A percentile compares a stretch with the other conserved stretches of the same genome.
Conservation (phyloP, 1,140 invertebrate species). For the Ceratoteleas bidentatus region DNA sequence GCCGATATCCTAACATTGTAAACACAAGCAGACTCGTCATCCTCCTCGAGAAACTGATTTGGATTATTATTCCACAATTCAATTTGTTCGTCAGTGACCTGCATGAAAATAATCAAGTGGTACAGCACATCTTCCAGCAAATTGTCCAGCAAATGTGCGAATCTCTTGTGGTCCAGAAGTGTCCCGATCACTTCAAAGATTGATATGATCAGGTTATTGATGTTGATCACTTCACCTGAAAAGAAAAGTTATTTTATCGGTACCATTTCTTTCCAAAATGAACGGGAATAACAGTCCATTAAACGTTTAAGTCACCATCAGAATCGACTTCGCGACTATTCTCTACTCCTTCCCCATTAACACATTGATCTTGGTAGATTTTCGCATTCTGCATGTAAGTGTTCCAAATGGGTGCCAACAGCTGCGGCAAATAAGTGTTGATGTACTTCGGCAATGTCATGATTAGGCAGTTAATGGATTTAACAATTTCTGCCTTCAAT, state of each 20-base stretch:
- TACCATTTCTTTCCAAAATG: too few species aligned
- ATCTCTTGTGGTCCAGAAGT: constrained; percentile 84
- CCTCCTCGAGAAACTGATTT: constrained; percentile 90
- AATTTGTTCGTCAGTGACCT: constrained; percentile 89
- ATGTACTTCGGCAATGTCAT: constrained; percentile 86
- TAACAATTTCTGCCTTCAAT: constrained; percentile 88
- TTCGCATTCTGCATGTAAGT: constrained; percentile 87
- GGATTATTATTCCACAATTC: constrained; percentile 87
- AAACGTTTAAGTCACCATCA: too few species aligned
- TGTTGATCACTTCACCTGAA: constrained; percentile 87
- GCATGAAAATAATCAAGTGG: constrained; percentile 89
- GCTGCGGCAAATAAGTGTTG: constrained; percentile 84
- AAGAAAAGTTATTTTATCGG: too few species aligned
- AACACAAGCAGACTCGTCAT: constrained; percentile 86
- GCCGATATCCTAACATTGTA: constrained; percentile 90
- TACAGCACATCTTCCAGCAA: constrained; percentile 88
- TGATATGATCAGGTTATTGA: constrained; percentile 88
- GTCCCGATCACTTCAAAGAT: constrained; percentile 89
- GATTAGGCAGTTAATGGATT: constrained; percentile 86
- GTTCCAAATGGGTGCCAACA: constrained; percentile 87
- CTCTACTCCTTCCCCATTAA: constrained; percentile 83
- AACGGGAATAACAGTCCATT: too few species aligned
- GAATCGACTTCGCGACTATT: constrained; percentile 79
- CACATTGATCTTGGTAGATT: constrained; percentile 84
- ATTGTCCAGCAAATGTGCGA: constrained; percentile 85